These are phyloP conservation scores for Anisognathus igniventris DNA, from an alignment of 2,797 vertebrate species.

Conservation along the genomic window DNA sequence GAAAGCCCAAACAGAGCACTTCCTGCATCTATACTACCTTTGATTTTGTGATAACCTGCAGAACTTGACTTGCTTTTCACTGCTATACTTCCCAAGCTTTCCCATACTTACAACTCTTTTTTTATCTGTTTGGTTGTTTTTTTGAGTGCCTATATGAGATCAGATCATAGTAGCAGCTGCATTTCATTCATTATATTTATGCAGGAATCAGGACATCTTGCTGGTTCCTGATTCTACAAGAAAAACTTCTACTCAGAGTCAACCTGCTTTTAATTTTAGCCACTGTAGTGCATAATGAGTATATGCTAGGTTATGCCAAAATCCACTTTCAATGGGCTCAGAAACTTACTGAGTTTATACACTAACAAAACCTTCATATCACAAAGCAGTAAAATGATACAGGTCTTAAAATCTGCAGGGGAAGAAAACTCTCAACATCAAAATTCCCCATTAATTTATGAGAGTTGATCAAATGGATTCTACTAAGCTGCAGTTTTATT, in stretches of 20 bases:
- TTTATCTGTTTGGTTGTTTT: neutral
- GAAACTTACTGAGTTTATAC: neutral
- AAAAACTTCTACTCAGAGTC: neutral
- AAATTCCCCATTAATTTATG: neutral
- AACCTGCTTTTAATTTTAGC: neutral
- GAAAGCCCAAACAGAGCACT: neutral
- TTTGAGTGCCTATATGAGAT: neutral
- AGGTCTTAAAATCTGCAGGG: neutral
- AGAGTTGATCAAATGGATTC: neutral
- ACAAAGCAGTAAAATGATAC: neutral
- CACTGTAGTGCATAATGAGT: accelerated
- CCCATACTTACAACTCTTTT: neutral
- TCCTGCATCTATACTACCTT: neutral
- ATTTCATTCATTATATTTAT: neutral
- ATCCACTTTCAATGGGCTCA: neutral
- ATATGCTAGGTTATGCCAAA: neutral
- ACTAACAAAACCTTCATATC: neutral
- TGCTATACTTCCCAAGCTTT: neutral
- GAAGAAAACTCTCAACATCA: neutral
- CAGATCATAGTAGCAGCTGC: neutral
- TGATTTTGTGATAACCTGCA: neutral
- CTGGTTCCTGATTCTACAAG: neutral
- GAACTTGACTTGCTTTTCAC: neutral
- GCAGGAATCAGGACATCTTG: neutral
- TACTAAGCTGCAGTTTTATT: neutral